Evolutionary conservation across 2,888 invertebrate species (phyloP).

Genomic region (Philaethria dido): DNA sequence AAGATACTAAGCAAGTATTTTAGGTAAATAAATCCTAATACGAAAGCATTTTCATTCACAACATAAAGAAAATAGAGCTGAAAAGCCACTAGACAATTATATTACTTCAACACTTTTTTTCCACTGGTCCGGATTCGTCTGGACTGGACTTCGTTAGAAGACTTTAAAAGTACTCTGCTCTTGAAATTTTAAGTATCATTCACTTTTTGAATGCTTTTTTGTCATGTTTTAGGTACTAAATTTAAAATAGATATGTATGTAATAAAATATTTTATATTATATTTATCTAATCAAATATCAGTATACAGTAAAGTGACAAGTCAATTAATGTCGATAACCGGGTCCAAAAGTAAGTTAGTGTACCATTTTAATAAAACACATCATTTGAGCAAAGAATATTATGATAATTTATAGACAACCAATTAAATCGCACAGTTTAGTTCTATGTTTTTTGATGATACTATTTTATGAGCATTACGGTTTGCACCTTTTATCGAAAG

Average conservation of each 20-base stretch:
- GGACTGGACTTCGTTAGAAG: constrained; percentile 17
- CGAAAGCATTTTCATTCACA: background rate
- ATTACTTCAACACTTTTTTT: constrained; percentile 5
- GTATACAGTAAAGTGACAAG: background rate
- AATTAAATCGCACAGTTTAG: too few relatives aligned
- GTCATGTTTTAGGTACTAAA: background rate
- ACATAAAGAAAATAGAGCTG: background rate
- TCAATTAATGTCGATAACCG: constrained; percentile 7
- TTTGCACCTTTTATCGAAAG: too few relatives aligned
- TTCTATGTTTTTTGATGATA: too few relatives aligned
- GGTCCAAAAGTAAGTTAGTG: background rate
- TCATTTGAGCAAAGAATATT: too few relatives aligned
- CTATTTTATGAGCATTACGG: too few relatives aligned
- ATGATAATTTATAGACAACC: too few relatives aligned
- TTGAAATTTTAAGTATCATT: constrained; percentile 4
- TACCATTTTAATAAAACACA: too few relatives aligned
- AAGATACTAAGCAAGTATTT: too few relatives aligned
- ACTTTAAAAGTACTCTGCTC: constrained; percentile 4
- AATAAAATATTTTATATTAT: background rate
- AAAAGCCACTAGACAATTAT: constrained; percentile 4
- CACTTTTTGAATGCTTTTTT: constrained; percentile 12
- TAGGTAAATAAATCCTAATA: background rate
- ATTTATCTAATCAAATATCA: background rate
- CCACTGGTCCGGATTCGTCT: background rate
- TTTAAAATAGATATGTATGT: background rate